Conservation (phyloP, 2,797 vertebrate species). For the Coregonus sp. region DNA sequence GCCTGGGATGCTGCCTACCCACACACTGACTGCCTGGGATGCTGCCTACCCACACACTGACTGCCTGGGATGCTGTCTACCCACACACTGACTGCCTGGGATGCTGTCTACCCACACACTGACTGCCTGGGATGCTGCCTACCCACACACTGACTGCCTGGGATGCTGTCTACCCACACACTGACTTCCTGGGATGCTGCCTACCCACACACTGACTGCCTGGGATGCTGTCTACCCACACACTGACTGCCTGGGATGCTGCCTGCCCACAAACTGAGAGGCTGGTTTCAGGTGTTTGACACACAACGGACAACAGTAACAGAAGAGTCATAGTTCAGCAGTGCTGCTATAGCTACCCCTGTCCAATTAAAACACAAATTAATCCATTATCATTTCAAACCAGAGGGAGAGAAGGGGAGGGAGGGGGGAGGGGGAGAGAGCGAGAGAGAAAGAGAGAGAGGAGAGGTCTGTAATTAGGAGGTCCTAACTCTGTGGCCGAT, state of each 20-base stretch:
- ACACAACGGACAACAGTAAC: background rate
- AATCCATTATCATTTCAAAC: slow-evolving; percentile 62
- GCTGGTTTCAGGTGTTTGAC: background rate
- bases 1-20: no score
- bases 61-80: no score
- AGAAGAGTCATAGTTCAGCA: background rate
- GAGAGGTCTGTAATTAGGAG: slow-evolving; percentile 68
- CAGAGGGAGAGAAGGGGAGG: slow-evolving; percentile 8
- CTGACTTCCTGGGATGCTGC: background rate
- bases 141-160: no score
- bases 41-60: no score
- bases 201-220: background rate
- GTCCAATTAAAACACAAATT: slow-evolving; percentile 31
- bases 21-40: no score
- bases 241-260: background rate
- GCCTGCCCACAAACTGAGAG: background rate
- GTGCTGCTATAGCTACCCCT: background rate
- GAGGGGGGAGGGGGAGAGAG: slow-evolving; percentile 31
- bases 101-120: no score
- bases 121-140: no score
- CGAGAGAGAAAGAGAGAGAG: slow-evolving; percentile 41
- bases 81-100: no score
- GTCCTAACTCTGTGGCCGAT: slow-evolving; percentile 60
- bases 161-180: no score
- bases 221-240: no score